Percentiles rank a stretch among this genome's conserved stretches.
Evolutionary conservation across 2,888 invertebrate genomes (phyloP).

Genomic region (Onchidella celtica): DNA sequence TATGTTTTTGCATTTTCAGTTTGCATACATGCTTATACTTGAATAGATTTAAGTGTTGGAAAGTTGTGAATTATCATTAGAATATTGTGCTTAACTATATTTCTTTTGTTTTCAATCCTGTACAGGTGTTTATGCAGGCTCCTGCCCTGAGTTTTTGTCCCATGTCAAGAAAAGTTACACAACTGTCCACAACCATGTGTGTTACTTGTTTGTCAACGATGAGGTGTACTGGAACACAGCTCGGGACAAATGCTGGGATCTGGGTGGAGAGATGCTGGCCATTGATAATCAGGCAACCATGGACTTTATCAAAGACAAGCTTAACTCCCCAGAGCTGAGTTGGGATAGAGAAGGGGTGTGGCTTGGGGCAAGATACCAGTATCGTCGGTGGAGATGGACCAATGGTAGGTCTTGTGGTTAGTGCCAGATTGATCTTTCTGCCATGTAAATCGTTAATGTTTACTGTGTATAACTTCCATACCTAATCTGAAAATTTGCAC

Average conservation of each 20-base stretch:
- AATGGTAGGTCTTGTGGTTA: slow-evolving; percentile 66
- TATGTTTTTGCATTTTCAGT: no score
- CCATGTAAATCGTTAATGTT: no score
- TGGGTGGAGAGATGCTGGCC: slow-evolving; percentile 69
- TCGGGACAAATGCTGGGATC: slow-evolving; percentile 62
- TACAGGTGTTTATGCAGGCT: neutral
- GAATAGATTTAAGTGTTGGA: no score
- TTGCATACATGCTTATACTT: no score
- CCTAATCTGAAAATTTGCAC: no score
- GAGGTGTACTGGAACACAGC: slow-evolving; percentile 71
- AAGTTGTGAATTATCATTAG: no score
- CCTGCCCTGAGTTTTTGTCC: slow-evolving; percentile 26
- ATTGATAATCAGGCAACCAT: slow-evolving; percentile 63
- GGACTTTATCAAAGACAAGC: slow-evolving; percentile 61
- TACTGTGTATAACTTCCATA: no score
- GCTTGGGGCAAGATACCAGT: slow-evolving; percentile 68
- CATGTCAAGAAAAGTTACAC: slow-evolving; percentile 10
- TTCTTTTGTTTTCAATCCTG: no score
- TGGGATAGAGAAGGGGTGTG: slow-evolving; percentile 71
- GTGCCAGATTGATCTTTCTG: no score
- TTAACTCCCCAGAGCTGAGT: slow-evolving; percentile 63
- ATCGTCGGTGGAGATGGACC: slow-evolving; percentile 69
- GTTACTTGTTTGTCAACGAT: slow-evolving; percentile 67
- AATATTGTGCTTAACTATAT: no score
- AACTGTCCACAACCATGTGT: slow-evolving; percentile 53